Evolutionary conservation across 2,797 vertebrate genomes (phyloP).

Genomic region (Eulemur mongoz): DNA sequence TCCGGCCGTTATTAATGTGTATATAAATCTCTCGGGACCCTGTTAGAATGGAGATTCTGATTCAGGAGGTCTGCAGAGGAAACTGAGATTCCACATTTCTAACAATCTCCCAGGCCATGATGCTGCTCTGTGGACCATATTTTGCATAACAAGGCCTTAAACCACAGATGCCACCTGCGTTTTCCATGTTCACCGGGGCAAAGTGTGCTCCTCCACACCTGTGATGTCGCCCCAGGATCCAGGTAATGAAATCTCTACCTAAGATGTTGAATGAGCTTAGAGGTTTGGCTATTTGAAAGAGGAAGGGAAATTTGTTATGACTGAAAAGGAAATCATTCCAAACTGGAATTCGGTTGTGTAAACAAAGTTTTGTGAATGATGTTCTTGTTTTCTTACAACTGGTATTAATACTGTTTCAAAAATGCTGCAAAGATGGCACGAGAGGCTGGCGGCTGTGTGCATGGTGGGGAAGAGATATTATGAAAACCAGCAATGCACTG

Average conservation of each 20-base stretch:
- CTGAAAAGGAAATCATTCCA: constrained; percentile 42
- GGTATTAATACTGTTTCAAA: constrained; percentile 38
- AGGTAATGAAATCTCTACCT: neutral
- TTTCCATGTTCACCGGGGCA: neutral
- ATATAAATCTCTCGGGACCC: neutral
- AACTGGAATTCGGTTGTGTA: constrained; percentile 40
- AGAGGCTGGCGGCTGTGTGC: neutral
- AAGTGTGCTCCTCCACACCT: neutral
- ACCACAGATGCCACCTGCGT: neutral
- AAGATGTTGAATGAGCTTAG: neutral
- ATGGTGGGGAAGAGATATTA: neutral
- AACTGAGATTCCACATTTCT: neutral
- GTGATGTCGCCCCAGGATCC: neutral
- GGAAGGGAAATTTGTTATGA: constrained; percentile 51
- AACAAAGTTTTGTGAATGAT: constrained; percentile 55
- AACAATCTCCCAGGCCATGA: neutral
- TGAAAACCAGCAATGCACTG: neutral
- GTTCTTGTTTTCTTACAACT: constrained; percentile 49
- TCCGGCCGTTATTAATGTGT: neutral
- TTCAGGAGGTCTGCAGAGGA: neutral
- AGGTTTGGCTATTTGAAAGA: neutral
- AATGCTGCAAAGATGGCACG: neutral
- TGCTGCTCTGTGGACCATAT: neutral
- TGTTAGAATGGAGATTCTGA: neutral
- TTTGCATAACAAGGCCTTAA: neutral